Percentiles rank a stretch among this genome's conserved stretches.
Evolutionary conservation across 2,888 invertebrate genomes (phyloP).

Genomic region (Pristionchus fissidentatus): DNA sequence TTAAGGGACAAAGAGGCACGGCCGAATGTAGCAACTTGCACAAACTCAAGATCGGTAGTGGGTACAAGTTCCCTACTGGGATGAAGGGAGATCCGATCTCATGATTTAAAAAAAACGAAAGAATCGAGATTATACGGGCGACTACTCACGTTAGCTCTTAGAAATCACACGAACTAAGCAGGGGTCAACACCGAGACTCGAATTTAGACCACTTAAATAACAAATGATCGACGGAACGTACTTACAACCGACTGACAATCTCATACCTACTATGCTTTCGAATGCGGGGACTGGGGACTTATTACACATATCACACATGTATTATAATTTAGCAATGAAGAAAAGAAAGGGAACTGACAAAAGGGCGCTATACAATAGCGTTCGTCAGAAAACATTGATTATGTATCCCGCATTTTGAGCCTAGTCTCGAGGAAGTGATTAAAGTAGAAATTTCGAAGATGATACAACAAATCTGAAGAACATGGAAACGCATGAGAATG

Average conservation of each 20-base stretch:
- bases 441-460: constrained; percentile 36
- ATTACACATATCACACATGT: constrained; percentile 41
- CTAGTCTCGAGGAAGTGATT: constrained; percentile 37
- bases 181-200: constrained; percentile 44
- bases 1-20: constrained; percentile 29
- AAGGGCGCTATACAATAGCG: constrained; percentile 45
- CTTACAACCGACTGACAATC: constrained; percentile 41
- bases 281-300: constrained; percentile 39
- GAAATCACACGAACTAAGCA: constrained; percentile 9
- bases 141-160: constrained; percentile 37
- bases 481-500: constrained; percentile 45
- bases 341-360: not conserved
- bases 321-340: constrained; percentile 36
- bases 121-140: constrained; percentile 11
- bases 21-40: constrained; percentile 38
- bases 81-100: constrained; percentile 38
- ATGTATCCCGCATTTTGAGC: constrained; percentile 29
- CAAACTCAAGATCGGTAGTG: constrained; percentile 9
- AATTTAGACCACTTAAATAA: not conserved
- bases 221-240: not conserved
- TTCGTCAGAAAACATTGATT: not conserved
- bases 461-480: constrained; percentile 37
- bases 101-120: not conserved
- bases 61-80: constrained; percentile 30
- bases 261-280: constrained; percentile 46